Conservation (phyloP, 2,113 vertebrate genomes). For the Danionella cerebrum region DNA sequence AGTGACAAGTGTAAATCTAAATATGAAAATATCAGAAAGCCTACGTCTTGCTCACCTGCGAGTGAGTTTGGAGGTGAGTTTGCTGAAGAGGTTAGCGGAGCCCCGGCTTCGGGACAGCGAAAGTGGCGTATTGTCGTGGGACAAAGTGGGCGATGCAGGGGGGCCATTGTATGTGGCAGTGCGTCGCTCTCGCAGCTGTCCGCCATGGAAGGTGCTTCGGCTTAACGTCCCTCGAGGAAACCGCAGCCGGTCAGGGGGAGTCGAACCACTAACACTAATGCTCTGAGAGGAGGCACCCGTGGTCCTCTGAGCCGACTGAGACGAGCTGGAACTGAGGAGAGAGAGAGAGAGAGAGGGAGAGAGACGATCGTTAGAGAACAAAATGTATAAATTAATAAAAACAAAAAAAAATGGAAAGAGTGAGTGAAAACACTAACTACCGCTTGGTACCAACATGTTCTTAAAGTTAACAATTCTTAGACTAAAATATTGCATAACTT, state of each 20-base stretch:
- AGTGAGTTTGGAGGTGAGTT: slow-evolving; percentile 88
- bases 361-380: no score
- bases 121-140: slow-evolving; percentile 72
- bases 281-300: slow-evolving; percentile 72
- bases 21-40: no score
- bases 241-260: slow-evolving; percentile 71
- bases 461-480: no score
- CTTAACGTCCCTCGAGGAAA: slow-evolving; percentile 77
- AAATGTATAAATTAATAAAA: no score
- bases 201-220: slow-evolving; percentile 89
- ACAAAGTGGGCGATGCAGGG: slow-evolving; percentile 74
- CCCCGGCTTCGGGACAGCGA: slow-evolving; percentile 75
- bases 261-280: slow-evolving; percentile 64
- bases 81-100: slow-evolving; percentile 85
- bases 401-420: no score
- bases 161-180: slow-evolving; percentile 71
- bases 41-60: slow-evolving; percentile 77
- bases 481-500: no score
- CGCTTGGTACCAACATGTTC: no score
- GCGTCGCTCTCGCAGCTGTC: slow-evolving; percentile 82
- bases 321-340: slow-evolving; percentile 15
- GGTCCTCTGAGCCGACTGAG: slow-evolving; percentile 13
- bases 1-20: no score
- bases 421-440: no score
- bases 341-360: background rate